Conservation (phyloP, 1,140 invertebrate species). For the Sitophilus oryzae region DNA sequence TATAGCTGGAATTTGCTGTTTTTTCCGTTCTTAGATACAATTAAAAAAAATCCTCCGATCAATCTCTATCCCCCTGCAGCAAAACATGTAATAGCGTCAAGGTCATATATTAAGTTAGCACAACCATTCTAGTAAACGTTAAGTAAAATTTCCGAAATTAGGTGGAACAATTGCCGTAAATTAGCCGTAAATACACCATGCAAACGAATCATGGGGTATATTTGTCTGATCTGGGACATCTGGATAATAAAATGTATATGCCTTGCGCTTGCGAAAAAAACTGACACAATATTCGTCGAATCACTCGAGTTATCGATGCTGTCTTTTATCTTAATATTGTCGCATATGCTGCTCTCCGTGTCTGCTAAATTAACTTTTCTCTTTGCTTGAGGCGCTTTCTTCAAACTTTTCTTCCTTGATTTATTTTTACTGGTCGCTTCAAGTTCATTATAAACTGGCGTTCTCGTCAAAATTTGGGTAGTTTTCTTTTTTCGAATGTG, state of each 20-base stretch:
- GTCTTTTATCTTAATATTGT: constrained; percentile 2
- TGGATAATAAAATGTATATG: constrained; percentile 6
- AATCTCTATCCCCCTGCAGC: too few relatives aligned
- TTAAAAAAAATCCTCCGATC: too few relatives aligned
- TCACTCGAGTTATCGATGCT: constrained; percentile 7
- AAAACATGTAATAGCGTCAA: too few relatives aligned
- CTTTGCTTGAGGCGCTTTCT: constrained; percentile 1
- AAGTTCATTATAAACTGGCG: constrained; percentile 6
- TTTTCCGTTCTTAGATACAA: too few relatives aligned
- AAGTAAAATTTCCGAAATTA: too few relatives aligned
- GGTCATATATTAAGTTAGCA: too few relatives aligned
- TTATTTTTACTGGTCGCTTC: constrained; percentile 4
- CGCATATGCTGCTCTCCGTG: constrained; percentile 3
- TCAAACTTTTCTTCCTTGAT: constrained; percentile 6
- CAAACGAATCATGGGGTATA: constrained; percentile 1
- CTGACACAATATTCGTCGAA: constrained; percentile 4
- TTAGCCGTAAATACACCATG: too few relatives aligned
- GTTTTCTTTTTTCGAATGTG: constrained; percentile 1
- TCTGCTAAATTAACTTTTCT: constrained; percentile 2
- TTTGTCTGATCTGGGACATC: constrained; percentile 1
- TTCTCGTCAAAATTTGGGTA: constrained; percentile 5
- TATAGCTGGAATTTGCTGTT: too few relatives aligned
- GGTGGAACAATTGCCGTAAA: too few relatives aligned
- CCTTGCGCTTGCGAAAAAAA: constrained; percentile 1
- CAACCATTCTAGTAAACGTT: too few relatives aligned